These are phyloP conservation scores for Agonopterix heracliana DNA, from an alignment of 2,888 invertebrate genomes.

Conservation along the genomic window DNA sequence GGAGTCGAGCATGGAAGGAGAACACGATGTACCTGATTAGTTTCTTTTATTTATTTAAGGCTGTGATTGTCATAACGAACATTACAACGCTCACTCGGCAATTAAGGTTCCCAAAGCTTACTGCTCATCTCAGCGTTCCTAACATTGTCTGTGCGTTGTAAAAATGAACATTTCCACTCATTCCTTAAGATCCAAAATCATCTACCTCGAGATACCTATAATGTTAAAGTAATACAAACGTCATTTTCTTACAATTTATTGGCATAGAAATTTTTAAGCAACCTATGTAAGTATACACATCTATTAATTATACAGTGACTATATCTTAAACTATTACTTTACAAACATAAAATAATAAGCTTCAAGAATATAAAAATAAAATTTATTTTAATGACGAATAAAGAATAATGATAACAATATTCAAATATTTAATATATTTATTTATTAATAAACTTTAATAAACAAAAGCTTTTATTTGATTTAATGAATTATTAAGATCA, in stretches of 20 bases:
- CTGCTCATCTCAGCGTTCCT: too few relatives aligned
- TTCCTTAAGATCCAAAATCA: not conserved
- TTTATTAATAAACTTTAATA: conserved; percentile 21
- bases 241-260: conserved; percentile 45
- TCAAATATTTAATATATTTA: conserved; percentile 24
- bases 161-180: too few relatives aligned
- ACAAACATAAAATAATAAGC: conserved; percentile 46
- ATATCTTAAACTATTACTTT: conserved; percentile 58
- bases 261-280: conserved; percentile 64
- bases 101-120: too few relatives aligned
- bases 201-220: conserved; percentile 1
- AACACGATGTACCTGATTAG: conserved; percentile 45
- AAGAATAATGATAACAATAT: conserved; percentile 53
- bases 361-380: conserved; percentile 62
- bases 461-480: conserved; percentile 17
- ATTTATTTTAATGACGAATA: conserved; percentile 48
- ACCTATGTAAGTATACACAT: conserved; percentile 42
- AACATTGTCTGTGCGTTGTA: too few relatives aligned
- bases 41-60: conserved; percentile 23
- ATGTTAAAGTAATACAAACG: not conserved
- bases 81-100: too few relatives aligned
- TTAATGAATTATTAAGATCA: conserved; percentile 13
- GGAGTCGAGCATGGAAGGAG: not conserved
- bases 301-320: conserved; percentile 58
- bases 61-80: conserved; percentile 27